Evolutionary conservation across 2,888 invertebrate genomes (phyloP), one percentile per base, ranked within the genome.

Genomic region (Drosophila melanosoma): DNA sequence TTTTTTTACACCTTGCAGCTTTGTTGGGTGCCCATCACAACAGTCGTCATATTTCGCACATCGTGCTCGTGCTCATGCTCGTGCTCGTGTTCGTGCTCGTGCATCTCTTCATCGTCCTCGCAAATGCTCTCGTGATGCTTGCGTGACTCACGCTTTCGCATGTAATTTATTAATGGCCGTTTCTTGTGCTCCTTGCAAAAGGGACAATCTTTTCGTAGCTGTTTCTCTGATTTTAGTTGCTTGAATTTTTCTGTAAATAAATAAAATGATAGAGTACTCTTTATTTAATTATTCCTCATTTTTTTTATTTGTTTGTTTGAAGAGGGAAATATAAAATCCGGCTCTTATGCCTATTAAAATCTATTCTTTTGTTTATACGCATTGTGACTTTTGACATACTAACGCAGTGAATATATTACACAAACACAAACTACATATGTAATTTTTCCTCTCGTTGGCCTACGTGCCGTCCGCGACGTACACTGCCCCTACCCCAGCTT

Each of bases 151-250:
- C 94, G 94, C 70, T 93, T 93, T 57, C 79, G 78, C 78, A 78
- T 78, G 20, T 78, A 78, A 61, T 93, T 93, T 3, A 94, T 93
- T 5, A 95, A 86, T 4, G 93, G 94, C 49, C 94, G 92, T 73
- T 94, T 93, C 84, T 94, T 94, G 72, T 93, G 94, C 77, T 94
- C 94, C 71, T 94, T 94, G 85, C 94, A 94, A 68, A 94, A 93
- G 17, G 94, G 93, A 66, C 94, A 94, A 38, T 92, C 92, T 70
- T 93, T 93, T 74, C 93, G 94, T 49, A 83, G 77, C 57, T 80
- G 84, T 75, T 91, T 90, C 42, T 92, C 90, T 3, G 92, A 87
- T 69, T 93, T 92, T 32, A 91, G 79, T 74, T 92, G 92, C 65
- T 91, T 91, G 52, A 90, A 89, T 70, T 93, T 92, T 79, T 92